Conservation (phyloP, 2,797 vertebrate species). For the Molothrus ater region DNA sequence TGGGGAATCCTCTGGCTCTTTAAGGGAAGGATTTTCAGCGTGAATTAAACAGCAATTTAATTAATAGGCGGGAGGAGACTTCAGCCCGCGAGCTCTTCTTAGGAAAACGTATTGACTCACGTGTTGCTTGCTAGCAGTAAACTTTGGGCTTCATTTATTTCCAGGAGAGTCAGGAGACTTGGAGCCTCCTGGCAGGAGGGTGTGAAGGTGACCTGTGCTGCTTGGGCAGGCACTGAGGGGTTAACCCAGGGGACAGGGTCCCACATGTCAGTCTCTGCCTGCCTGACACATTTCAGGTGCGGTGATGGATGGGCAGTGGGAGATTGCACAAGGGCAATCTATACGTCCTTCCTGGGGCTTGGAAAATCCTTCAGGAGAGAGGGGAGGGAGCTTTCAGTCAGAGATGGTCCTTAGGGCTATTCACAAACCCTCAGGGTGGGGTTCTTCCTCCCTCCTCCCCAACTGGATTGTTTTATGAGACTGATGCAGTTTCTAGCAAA, state of each 20-base stretch:
- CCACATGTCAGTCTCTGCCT: not conserved
- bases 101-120: not conserved
- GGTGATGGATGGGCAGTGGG: not conserved
- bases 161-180: not conserved
- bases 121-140: rapidly evolving
- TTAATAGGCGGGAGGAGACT: not conserved
- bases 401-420: not conserved
- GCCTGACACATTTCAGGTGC: not conserved
- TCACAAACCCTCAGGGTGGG: not conserved
- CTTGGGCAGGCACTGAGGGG: not conserved
- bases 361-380: not conserved
- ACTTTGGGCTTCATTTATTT: not conserved
- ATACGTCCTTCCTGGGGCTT: not conserved
- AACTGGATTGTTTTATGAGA: not conserved
- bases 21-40: not conserved
- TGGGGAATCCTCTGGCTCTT: not conserved
- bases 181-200: not conserved
- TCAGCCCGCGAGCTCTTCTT: rapidly evolving
- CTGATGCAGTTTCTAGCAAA: not conserved
- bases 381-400: rapidly evolving
- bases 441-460: rapidly evolving
- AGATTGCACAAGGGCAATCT: not conserved
- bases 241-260: not conserved
- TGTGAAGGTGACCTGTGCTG: not conserved
- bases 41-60: not conserved